Conservation (phyloP, 2,113 vertebrate species). For the Cinclus cinclus region DNA sequence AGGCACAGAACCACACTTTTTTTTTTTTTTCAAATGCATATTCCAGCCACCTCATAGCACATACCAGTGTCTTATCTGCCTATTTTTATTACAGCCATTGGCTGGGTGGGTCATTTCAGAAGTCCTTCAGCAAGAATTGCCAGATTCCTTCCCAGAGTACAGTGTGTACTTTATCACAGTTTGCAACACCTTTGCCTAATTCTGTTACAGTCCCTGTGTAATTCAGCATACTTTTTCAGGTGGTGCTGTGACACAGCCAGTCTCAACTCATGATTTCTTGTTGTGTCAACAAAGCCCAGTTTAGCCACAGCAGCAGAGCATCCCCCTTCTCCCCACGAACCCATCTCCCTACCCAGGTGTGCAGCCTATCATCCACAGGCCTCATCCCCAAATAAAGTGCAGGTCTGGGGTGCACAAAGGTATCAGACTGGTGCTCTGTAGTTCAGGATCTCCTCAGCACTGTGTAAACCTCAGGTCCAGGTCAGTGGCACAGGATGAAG, state of each 20-base stretch:
- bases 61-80: neutral
- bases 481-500: neutral
- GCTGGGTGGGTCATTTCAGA: neutral
- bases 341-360: neutral
- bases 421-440: neutral
- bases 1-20: neutral
- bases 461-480: neutral
- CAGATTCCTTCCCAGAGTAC: neutral
- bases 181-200: neutral
- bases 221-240: neutral
- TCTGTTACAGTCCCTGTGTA: neutral
- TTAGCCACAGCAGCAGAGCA: neutral
- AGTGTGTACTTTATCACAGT: neutral
- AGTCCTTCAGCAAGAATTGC: neutral
- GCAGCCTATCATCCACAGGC: rapidly evolving
- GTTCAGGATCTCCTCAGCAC: neutral
- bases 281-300: neutral
- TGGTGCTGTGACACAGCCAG: neutral
- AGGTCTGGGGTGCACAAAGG: neutral
- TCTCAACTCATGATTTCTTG: neutral
- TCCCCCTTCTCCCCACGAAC: neutral
- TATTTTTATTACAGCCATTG: neutral
- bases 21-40: neutral
- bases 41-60: neutral
- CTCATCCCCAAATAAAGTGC: neutral